Base-by-base conservation (phyloP, 2,888 invertebrate genomes). In the Ctena decussata region DNA sequence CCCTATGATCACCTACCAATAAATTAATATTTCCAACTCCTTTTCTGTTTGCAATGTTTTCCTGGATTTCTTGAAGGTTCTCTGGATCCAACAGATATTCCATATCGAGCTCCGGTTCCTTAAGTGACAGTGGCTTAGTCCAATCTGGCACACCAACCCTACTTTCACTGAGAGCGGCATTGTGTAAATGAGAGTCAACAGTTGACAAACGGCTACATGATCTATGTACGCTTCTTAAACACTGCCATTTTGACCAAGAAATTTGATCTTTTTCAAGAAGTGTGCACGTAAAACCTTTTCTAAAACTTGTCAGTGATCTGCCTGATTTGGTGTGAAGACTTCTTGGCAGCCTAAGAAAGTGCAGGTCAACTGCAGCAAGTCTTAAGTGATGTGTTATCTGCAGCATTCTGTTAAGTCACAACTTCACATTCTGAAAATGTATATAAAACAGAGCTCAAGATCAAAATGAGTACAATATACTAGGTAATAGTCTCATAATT, bases 41-140 rank as follows among this genome's bases (percentile, higher is more conserved):
- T 96, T 98, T 98, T 85, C 98, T 96, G 75, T 96, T 96, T 39
- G 93, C 92, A 75, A 98, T 97, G 94, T 98, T 98, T 44, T 96
- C 94, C 86, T 96, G 95, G 84, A 98, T 97, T 93, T 96, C 96
- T n/a, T 96, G 89, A n/a, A 96, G 92, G 95, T 97, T 97, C 46
- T 95, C 94, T 18, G 96, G 95, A 96, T 97, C 96, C 92, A 97
- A 97, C 82, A 97, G 96, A 95, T 97, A 97, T 21, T 97, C 96
- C 30, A 96, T 94, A 94, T 98, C 97, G 86, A 97, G 89, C 97
- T 77, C 98, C 41, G 91, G 89, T 18, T 80, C 84, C 82, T 65
- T 65, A 12, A 65, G 18, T 65, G 32, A 30, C 24, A 65, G 18
- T 24, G 65, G 32, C 21, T 65, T 65, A 18, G 65, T 65, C 65